Conservation (phyloP, 2,888 invertebrate genomes). For the Exocentrus adspersus region DNA sequence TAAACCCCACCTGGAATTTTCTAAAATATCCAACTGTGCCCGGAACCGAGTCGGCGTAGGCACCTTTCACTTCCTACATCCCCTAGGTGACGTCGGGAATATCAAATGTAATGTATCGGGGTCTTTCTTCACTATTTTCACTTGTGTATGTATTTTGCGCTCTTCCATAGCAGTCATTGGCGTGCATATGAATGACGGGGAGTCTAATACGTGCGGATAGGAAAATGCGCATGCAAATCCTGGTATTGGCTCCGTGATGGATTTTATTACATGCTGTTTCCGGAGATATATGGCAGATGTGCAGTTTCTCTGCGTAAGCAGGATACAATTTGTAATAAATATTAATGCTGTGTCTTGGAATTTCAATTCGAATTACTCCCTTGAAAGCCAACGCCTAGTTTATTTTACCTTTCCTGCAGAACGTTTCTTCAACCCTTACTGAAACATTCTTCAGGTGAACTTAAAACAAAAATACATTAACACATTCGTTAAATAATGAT, state of each 20-base stretch:
- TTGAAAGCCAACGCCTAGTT: background rate
- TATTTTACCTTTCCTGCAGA: no score
- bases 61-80: conserved; percentile 30
- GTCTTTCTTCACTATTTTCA: conserved; percentile 25
- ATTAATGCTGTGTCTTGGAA: background rate
- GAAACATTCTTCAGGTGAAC: no score
- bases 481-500: background rate
- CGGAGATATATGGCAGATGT: no score
- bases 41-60: conserved; percentile 13
- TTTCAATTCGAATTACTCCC: background rate
- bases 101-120: conserved; percentile 40
- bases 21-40: conserved; percentile 42
- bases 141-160: conserved; percentile 15
- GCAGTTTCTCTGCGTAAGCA: background rate
- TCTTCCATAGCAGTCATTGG: conserved; percentile 8
- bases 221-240: conserved; percentile 8
- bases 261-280: background rate
- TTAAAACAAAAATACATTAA: no score
- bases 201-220: background rate
- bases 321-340: background rate
- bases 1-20: conserved; percentile 42
- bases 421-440: no score
- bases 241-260: background rate
- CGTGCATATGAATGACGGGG: conserved; percentile 22
- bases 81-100: conserved; percentile 41